Base-by-base conservation (phyloP, 2,113 vertebrate species). In the Cochlearius cochlearius region DNA sequence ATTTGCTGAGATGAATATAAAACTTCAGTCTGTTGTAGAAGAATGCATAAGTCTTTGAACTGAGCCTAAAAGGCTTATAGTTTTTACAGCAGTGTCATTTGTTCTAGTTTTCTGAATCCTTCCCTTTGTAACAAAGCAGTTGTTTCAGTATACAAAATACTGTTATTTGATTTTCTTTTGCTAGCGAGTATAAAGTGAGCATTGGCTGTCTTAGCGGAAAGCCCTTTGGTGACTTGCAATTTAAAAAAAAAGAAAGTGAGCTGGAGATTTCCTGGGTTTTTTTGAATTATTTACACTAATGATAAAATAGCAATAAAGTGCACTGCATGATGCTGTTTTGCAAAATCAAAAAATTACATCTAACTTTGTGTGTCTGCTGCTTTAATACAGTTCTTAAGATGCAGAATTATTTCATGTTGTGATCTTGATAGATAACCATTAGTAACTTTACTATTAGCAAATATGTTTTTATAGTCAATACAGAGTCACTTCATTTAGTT, bases 1-100 rank as follows among this genome's bases (percentile, higher is more conserved):
- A 90, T 96, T 95, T 96, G 79, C 72, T 83, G 92, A 92, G 94
- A 85, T 96, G 91, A 96, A 91, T 97, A 62, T 94, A 88, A 90
- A 94, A 96, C 86, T 94, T 80, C 56, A 63, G 77, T 75, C 39
- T 94, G 64, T 91, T 92, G 52, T 74, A 84, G 60, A 92, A 88
- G 86, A 97, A 96, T 77, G 86, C 39, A 0, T 62, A 79, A 88
- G 66, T 62, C 81, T 97, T 97, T 94, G 87, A 96, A 96, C 92
- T 85, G 79, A 90, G 84, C 39, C 39, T 92, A 91, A 95, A 95
- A 95, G 34, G 27, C 72, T 58, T 38, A 47, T 53, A 68, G 41
- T 93, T 97, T 92, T 78, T 77, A 91, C 43, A 83, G 88, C 43
- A 74, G 43, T 86, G 77, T 53, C 18, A 50, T 95, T 97, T 94